These are phyloP conservation scores for Champsocephalus gunnari DNA, from an alignment of 2,797 vertebrate species.

Conservation along the genomic window DNA sequence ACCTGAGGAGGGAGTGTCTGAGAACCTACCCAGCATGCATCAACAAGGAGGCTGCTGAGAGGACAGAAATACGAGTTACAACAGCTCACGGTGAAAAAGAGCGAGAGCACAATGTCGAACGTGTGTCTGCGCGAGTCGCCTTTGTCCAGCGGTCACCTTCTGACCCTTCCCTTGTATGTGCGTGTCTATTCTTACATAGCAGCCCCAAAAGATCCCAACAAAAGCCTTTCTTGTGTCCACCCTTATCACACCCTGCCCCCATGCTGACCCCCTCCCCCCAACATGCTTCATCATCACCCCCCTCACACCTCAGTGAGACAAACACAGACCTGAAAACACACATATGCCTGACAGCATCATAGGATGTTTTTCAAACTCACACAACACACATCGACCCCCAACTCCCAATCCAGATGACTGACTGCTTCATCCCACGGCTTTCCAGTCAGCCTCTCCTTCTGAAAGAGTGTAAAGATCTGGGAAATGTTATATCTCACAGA, in stretches of 20 bases:
- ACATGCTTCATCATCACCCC: slow-evolving; percentile 44
- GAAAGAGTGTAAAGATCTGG: slow-evolving; percentile 36
- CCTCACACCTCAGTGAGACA: slow-evolving; percentile 47
- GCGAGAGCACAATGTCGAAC: slow-evolving; percentile 36
- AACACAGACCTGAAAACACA: slow-evolving; percentile 39
- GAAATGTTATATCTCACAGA: slow-evolving; percentile 47
- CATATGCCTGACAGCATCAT: slow-evolving; percentile 38
- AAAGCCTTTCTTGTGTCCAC: slow-evolving; percentile 55
- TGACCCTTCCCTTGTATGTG: slow-evolving; percentile 56
- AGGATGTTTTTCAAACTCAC: slow-evolving; percentile 35
- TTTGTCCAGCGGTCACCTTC: slow-evolving; percentile 54
- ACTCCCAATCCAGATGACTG: slow-evolving; percentile 17
- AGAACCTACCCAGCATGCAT: slow-evolving; percentile 74
- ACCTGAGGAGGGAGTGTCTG: slow-evolving; percentile 79
- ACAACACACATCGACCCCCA: slow-evolving; percentile 7
- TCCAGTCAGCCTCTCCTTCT: slow-evolving; percentile 66
- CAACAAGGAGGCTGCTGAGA: slow-evolving; percentile 80
- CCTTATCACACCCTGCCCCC: slow-evolving; percentile 48
- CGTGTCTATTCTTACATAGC: slow-evolving; percentile 26
- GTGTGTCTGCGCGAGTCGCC: slow-evolving; percentile 30
- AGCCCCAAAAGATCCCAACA: slow-evolving; percentile 43
- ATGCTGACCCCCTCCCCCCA: not conserved
- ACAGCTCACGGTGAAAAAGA: slow-evolving; percentile 31
- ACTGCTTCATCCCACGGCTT: slow-evolving; percentile 71
- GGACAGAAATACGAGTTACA: slow-evolving; percentile 72